Percentiles rank a stretch among this genome's conserved stretches.
Conservation (phyloP, 2,888 invertebrate species). For the Pachycephus smyrnensis region DNA sequence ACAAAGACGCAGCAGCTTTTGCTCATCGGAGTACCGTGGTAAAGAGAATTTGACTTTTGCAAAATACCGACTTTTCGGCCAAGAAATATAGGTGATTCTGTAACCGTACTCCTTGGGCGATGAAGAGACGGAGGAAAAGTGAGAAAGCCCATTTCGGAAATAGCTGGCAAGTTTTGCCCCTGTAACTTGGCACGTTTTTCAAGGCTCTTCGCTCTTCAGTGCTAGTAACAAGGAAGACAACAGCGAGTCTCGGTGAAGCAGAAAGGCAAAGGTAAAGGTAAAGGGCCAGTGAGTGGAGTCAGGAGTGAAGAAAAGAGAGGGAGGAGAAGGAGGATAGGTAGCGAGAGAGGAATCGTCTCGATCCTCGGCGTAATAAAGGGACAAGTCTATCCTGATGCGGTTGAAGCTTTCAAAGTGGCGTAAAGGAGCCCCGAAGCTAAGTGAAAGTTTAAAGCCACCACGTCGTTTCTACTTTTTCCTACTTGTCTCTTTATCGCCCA, state of each 20-base stretch:
- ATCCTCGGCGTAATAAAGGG: constrained; percentile 23
- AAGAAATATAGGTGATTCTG: too few relatives aligned
- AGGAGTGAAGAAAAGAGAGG: too few relatives aligned
- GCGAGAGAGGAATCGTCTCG: constrained; percentile 25
- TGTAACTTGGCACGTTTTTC: not conserved
- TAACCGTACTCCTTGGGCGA: not conserved
- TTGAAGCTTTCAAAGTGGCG: constrained; percentile 19
- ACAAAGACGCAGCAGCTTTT: too few relatives aligned
- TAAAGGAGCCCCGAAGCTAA: constrained; percentile 24
- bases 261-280: too few relatives aligned
- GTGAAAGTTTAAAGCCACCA: constrained; percentile 20
- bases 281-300: too few relatives aligned
- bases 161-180: not conserved
- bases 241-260: too few relatives aligned
- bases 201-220: not conserved
- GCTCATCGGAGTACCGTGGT: too few relatives aligned
- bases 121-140: not conserved
- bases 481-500: too few relatives aligned
- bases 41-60: too few relatives aligned
- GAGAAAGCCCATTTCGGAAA: not conserved
- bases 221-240: too few relatives aligned
- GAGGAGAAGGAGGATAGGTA: too few relatives aligned
- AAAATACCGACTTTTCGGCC: too few relatives aligned
- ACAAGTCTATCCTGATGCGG: constrained; percentile 19
- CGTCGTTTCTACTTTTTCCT: not conserved